Conservation (phyloP, 2,113 vertebrate genomes). For the Dendropsophus ebraccatus region DNA sequence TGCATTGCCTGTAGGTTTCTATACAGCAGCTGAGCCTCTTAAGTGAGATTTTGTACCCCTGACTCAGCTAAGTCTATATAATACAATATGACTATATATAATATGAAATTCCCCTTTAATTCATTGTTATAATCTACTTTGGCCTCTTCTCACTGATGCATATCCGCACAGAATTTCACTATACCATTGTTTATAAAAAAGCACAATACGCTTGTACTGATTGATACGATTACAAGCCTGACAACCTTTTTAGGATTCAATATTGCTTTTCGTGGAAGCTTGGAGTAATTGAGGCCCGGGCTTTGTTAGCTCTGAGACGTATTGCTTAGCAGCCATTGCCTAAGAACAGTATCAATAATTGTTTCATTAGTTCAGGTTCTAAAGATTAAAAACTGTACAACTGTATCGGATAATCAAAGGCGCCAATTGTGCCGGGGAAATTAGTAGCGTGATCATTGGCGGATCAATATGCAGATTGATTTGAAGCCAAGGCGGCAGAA, state of each 20-base stretch:
- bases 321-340: slow-evolving; percentile 21
- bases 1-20: too few relatives aligned
- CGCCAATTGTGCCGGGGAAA: slow-evolving; percentile 45
- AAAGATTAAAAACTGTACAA: slow-evolving; percentile 46
- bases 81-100: too few relatives aligned
- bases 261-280: not conserved
- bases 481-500: not conserved
- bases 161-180: too few relatives aligned
- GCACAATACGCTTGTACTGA: too few relatives aligned
- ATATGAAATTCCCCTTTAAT: too few relatives aligned
- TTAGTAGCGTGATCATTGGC: slow-evolving; percentile 53
- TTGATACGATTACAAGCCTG: not conserved
- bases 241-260: not conserved
- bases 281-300: not conserved
- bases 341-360: slow-evolving; percentile 35
- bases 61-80: too few relatives aligned
- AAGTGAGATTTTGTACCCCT: too few relatives aligned
- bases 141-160: too few relatives aligned
- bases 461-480: slow-evolving; percentile 54
- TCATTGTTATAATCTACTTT: too few relatives aligned
- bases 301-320: slow-evolving; percentile 54
- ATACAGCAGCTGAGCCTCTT: too few relatives aligned
- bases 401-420: slow-evolving; percentile 30
- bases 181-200: too few relatives aligned
- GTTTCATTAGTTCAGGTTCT: slow-evolving; percentile 39